Evolutionary conservation across 2,888 invertebrate species (phyloP).

Genomic region (Pollenia griseotomentosa): DNA sequence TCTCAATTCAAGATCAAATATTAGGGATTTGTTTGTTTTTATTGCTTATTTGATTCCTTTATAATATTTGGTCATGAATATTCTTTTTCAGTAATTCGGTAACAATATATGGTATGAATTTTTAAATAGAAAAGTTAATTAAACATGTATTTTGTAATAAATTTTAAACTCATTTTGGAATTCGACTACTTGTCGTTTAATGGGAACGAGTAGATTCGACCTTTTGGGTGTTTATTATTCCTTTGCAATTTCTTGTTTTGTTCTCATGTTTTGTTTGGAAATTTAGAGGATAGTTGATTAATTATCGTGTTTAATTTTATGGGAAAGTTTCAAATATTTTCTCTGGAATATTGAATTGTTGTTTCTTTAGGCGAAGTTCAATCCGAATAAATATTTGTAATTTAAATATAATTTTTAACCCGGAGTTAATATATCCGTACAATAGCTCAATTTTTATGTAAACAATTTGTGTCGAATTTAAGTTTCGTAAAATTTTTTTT

Average conservation of each 20-base stretch:
- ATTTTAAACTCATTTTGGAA: constrained; percentile 7
- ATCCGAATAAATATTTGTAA: too few relatives aligned
- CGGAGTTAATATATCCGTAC: too few relatives aligned
- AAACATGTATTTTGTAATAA: neutral
- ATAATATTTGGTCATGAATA: neutral
- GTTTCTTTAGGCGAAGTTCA: neutral
- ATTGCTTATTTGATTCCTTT: neutral
- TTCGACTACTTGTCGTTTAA: constrained; percentile 7
- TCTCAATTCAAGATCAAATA: neutral
- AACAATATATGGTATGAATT: neutral
- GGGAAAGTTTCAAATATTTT: neutral
- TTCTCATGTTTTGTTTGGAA: neutral
- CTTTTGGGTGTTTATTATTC: neutral
- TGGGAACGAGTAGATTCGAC: constrained; percentile 9
- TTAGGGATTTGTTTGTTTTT: neutral
- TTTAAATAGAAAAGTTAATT: neutral
- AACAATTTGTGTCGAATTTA: too few relatives aligned
- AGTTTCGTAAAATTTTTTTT: too few relatives aligned
- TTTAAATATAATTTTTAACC: too few relatives aligned
- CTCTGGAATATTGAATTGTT: neutral
- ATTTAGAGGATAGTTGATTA: constrained; percentile 2
- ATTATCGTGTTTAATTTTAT: neutral
- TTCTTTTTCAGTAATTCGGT: neutral
- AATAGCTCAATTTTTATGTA: too few relatives aligned
- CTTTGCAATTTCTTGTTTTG: neutral